Evolutionary conservation across 2,113 vertebrate species (phyloP).

Genomic region (Gallinago jamesoni): DNA sequence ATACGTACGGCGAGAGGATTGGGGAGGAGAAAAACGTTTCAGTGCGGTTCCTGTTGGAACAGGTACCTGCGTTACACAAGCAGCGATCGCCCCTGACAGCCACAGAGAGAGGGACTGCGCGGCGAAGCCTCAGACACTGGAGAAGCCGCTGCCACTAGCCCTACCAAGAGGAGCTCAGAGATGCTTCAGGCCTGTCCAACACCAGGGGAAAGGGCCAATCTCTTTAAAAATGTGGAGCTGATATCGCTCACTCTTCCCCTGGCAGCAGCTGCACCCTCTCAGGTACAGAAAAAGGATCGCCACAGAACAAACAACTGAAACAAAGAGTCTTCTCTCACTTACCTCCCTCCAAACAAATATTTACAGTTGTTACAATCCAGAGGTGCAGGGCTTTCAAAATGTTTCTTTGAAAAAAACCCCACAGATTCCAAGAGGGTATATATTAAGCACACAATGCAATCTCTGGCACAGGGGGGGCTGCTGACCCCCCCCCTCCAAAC

Average conservation of each 20-base stretch:
- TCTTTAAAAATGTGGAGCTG: rapidly evolving
- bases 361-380: not conserved
- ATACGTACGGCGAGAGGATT: not conserved
- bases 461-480: rapidly evolving
- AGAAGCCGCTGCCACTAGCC: not conserved
- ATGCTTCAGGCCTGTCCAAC: rapidly evolving
- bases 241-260: not conserved
- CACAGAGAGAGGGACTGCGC: not conserved
- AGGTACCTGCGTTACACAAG: not conserved
- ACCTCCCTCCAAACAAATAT: not conserved
- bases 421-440: not conserved
- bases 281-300: not conserved
- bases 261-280: rapidly evolving
- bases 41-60: not conserved
- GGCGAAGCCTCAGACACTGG: rapidly evolving
- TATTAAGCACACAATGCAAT: not conserved
- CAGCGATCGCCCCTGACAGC: not conserved
- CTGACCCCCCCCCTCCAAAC: not conserved
- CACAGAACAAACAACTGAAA: not conserved
- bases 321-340: not conserved
- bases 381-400: not conserved
- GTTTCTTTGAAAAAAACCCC: not conserved
- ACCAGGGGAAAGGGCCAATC: not conserved
- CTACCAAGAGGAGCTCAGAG: not conserved
- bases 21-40: constrained; percentile 9